Percentiles rank a stretch among this genome's conserved stretches.
These are phyloP conservation scores for Athripsodes cinereus DNA, from an alignment of 2,888 invertebrate species.

Conservation along the genomic window DNA sequence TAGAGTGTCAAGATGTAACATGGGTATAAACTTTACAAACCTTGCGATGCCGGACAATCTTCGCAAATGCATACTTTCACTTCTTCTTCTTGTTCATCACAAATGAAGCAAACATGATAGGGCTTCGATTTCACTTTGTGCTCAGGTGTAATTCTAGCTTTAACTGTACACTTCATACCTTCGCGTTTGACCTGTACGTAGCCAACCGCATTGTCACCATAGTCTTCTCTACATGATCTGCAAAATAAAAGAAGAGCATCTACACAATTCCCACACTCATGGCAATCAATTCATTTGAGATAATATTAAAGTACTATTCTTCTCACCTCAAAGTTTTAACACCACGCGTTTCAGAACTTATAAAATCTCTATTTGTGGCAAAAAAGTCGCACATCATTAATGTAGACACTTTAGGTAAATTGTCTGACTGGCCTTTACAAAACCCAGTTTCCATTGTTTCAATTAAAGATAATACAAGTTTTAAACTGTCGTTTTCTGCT, in stretches of 20 bases:
- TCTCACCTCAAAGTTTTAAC: neutral
- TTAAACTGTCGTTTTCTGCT: too few relatives aligned
- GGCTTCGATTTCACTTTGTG: constrained; percentile 24
- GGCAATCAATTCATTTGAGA: too few relatives aligned
- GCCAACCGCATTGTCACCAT: constrained; percentile 26
- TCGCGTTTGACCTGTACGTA: constrained; percentile 28
- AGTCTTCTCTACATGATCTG: constrained; percentile 21
- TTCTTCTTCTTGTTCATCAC: constrained; percentile 20
- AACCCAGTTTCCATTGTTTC: neutral
- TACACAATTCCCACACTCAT: too few relatives aligned
- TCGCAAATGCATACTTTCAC: constrained; percentile 4
- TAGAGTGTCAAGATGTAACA: neutral
- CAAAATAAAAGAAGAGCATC: constrained; percentile 6
- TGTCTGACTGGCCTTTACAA: constrained; percentile 3
- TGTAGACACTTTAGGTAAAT: neutral
- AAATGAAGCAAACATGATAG: constrained; percentile 19
- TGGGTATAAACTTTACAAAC: neutral
- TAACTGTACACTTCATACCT: constrained; percentile 26
- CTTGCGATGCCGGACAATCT: constrained; percentile 13
- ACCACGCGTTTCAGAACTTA: neutral
- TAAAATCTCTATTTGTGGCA: neutral
- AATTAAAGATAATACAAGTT: neutral
- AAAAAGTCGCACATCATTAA: neutral
- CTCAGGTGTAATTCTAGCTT: constrained; percentile 28
- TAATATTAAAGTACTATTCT: too few relatives aligned